phyloP scores from a whole-genome alignment of 2,888 invertebrate species.

The Brachyptera putata region DNA sequence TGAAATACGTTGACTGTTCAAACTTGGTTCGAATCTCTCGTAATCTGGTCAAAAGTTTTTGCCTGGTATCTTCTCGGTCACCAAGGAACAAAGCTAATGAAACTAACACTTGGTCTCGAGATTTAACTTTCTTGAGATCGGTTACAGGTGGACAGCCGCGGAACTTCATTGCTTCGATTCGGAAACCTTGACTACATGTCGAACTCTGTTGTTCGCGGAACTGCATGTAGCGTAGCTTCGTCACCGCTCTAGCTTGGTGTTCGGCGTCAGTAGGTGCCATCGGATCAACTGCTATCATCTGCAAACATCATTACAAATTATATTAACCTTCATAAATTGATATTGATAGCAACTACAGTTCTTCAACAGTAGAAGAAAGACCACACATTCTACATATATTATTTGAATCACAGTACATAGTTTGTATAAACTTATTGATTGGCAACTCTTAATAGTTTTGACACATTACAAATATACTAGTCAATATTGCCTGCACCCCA shows the following conservation, averaged over 20 bases:
- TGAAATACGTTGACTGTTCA: constrained; percentile 80
- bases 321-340: too few relatives aligned
- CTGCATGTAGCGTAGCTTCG: constrained; percentile 95
- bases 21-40: constrained; percentile 72
- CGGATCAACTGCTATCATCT: constrained; percentile 88
- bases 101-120: constrained; percentile 65
- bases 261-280: constrained; percentile 82
- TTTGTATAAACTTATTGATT: too few relatives aligned
- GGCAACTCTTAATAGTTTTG: too few relatives aligned
- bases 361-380: too few relatives aligned
- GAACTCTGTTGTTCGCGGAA: constrained; percentile 92
- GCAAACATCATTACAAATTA: constrained; percentile 26
- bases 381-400: too few relatives aligned
- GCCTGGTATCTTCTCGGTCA: constrained; percentile 59
- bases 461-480: too few relatives aligned
- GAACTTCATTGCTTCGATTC: constrained; percentile 92
- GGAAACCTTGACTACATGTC: constrained; percentile 86
- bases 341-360: too few relatives aligned
- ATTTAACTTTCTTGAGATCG: constrained; percentile 83
- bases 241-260: constrained; percentile 75
- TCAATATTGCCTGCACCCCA: too few relatives aligned
- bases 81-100: constrained; percentile 73
- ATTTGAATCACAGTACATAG: too few relatives aligned
- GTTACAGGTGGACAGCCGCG: constrained; percentile 77
- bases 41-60: constrained; percentile 67